These are phyloP conservation scores for Tineola bisselliella DNA, from an alignment of 2,888 invertebrate genomes.

Conservation along the genomic window DNA sequence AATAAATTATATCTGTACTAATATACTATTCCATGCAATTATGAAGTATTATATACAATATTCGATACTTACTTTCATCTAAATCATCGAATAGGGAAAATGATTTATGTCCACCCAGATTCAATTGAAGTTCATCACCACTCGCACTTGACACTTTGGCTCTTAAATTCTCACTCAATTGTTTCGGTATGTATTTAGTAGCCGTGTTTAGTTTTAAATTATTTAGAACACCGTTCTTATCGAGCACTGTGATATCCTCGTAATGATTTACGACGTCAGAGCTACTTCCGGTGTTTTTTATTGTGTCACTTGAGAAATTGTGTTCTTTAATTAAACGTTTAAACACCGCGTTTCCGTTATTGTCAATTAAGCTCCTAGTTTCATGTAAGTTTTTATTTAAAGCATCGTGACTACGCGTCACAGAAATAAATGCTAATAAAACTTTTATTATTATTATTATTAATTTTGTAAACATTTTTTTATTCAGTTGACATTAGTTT, in stretches of 20 bases:
- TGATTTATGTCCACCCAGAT: conserved; percentile 35
- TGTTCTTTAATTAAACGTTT: conserved; percentile 33
- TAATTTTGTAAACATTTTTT: too few species aligned
- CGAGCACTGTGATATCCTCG: conserved; percentile 50
- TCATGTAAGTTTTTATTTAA: conserved; percentile 32
- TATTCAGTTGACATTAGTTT: too few species aligned
- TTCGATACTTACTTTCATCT: conserved; percentile 68
- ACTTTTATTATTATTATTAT: too few species aligned
- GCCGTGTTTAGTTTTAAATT: conserved; percentile 47
- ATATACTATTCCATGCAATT: too few species aligned
- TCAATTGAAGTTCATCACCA: conserved; percentile 13
- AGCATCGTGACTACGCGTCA: conserved; percentile 20
- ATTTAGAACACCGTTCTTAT: conserved; percentile 40
- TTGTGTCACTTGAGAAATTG: conserved; percentile 30
- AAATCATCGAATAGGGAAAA: conserved; percentile 73
- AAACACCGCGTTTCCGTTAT: conserved; percentile 25
- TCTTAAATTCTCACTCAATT: conserved; percentile 14
- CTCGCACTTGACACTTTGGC: conserved; percentile 17
- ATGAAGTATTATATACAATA: too few species aligned
- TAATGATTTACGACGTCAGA: conserved; percentile 38
- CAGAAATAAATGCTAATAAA: neutral
- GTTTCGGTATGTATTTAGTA: conserved; percentile 15
- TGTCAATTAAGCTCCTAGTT: conserved; percentile 32
- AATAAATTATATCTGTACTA: too few species aligned
- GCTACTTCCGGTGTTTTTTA: conserved; percentile 28